Conservation (phyloP, 2,888 invertebrate species). For the Liposcelis brunnea region DNA sequence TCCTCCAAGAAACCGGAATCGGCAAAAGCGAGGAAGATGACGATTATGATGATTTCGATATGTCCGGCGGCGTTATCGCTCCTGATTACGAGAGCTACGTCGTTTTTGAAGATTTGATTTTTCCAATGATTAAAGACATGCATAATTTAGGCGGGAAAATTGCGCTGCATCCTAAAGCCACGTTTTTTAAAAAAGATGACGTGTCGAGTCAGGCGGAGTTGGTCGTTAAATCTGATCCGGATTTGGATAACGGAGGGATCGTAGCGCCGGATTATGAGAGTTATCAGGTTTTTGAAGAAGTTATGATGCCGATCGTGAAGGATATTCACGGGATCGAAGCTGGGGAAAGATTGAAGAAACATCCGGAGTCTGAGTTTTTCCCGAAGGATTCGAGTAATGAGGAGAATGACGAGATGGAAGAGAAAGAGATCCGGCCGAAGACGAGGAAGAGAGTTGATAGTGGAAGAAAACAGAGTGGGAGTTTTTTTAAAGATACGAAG, state of each 20-base stretch:
- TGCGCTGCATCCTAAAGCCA: not conserved
- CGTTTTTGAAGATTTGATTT: constrained; percentile 66
- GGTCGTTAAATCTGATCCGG: constrained; percentile 4
- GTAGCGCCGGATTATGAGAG: constrained; percentile 75
- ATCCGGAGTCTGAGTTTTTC: constrained; percentile 42
- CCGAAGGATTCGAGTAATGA: too few relatives aligned
- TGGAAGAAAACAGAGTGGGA: too few relatives aligned
- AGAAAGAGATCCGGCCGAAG: not conserved
- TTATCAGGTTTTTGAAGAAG: constrained; percentile 66
- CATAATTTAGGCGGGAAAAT: constrained; percentile 36
- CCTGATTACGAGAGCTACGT: constrained; percentile 75
- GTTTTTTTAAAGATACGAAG: too few relatives aligned
- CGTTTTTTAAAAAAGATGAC: constrained; percentile 11
- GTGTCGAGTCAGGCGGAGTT: not conserved
- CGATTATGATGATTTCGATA: constrained; percentile 23
- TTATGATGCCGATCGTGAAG: constrained; percentile 65
- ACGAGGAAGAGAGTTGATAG: not conserved
- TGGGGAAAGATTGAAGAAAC: constrained; percentile 42
- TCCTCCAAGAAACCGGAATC: constrained; percentile 41
- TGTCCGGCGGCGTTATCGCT: constrained; percentile 36
- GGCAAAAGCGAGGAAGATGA: constrained; percentile 38
- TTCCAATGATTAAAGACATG: constrained; percentile 63
- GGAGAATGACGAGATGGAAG: constrained; percentile 10
- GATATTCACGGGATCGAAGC: constrained; percentile 56
- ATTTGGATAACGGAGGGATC: constrained; percentile 38